Conservation (phyloP, 2,113 vertebrate species). For the Hemibagrus wyckioides region DNA sequence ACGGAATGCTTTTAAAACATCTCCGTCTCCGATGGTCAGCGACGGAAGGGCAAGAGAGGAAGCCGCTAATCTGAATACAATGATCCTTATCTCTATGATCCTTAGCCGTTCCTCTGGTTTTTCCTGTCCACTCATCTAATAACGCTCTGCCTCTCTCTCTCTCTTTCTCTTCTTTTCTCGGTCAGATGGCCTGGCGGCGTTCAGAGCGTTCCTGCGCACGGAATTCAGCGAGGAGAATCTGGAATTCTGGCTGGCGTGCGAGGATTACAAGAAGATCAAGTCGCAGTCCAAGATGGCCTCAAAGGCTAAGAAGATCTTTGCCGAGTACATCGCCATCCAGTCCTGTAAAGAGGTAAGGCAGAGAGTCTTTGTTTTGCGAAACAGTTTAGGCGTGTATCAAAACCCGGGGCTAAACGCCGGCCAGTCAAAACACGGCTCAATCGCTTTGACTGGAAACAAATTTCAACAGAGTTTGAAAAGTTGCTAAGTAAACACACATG, state of each 20-base stretch:
- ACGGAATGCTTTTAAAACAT: not conserved
- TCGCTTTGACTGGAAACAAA: conserved; percentile 19
- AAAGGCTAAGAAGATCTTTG: conserved; percentile 95
- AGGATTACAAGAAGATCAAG: conserved; percentile 97
- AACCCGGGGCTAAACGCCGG: not conserved
- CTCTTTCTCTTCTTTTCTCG: conserved; percentile 30
- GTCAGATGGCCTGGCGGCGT: conserved; percentile 92
- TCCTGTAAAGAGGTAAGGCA: conserved; percentile 93
- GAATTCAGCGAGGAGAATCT: conserved; percentile 99
- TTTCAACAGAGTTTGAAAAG: not conserved
- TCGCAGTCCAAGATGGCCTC: conserved; percentile 96
- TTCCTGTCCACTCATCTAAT: conserved; percentile 56
- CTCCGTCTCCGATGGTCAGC: not conserved
- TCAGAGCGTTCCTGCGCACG: conserved; percentile 92
- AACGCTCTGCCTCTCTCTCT: not conserved
- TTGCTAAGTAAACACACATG: conserved; percentile 6
- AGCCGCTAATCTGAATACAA: not conserved
- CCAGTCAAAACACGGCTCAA: not conserved
- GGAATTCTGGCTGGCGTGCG: conserved; percentile 97
- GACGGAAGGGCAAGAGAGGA: conserved; percentile 11
- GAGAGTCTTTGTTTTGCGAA: not conserved
- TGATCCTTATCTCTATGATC: conserved; percentile 13
- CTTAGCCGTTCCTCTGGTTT: conserved; percentile 60
- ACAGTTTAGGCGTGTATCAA: too few species aligned
- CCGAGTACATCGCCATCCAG: conserved; percentile 95